Evolutionary conservation across 2,797 vertebrate species (phyloP).

Genomic region (Argentina silus): DNA sequence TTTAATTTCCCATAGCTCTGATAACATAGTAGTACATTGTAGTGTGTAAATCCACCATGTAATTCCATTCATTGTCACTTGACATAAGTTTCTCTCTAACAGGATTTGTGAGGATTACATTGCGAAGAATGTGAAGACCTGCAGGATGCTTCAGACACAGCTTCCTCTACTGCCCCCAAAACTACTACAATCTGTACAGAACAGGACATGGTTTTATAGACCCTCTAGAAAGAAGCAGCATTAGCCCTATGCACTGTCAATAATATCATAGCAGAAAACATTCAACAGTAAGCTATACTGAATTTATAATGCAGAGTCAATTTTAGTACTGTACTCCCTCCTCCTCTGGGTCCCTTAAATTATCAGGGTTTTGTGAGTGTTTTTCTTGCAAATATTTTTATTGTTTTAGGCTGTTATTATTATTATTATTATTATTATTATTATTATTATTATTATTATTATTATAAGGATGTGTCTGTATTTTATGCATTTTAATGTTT

Average conservation of each 20-base stretch:
- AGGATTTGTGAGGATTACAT: constrained; percentile 92
- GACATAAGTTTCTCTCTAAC: constrained; percentile 21
- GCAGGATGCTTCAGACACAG: constrained; percentile 74
- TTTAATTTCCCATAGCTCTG: too few relatives aligned
- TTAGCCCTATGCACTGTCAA: constrained; percentile 17
- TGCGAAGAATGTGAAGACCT: constrained; percentile 77
- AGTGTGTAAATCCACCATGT: background rate
- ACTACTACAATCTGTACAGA: constrained; percentile 81
- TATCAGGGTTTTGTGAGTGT: background rate
- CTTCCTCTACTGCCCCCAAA: constrained; percentile 84
- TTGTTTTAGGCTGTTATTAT: background rate
- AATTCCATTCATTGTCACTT: background rate
- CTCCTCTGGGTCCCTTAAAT: background rate
- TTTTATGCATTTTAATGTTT: background rate
- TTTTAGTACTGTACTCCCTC: constrained; percentile 35
- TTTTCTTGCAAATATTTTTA: background rate
- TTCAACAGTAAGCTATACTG: constrained; percentile 20
- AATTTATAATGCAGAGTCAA: constrained; percentile 15
- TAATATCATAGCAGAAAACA: background rate
- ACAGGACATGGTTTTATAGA: constrained; percentile 89
- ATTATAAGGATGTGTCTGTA: background rate
- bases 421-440: background rate
- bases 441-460: background rate
- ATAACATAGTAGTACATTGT: too few relatives aligned
- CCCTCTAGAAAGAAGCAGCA: constrained; percentile 64